Conservation (phyloP, 2,888 invertebrate genomes). For the Drosophila ochracea region DNA sequence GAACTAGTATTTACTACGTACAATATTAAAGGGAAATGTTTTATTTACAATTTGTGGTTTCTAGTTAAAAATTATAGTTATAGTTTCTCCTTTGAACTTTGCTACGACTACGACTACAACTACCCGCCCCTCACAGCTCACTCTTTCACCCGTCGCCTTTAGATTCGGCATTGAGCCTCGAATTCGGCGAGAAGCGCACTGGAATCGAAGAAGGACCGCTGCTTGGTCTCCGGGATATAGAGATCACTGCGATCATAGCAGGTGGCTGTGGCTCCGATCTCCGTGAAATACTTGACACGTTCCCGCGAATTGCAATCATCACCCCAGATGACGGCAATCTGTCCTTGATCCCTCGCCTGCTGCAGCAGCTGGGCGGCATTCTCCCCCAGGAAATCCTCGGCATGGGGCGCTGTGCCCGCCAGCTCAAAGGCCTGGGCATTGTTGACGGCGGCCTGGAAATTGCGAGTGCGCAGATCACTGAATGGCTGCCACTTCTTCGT, state of each 20-base stretch:
- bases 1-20: constrained; percentile 24
- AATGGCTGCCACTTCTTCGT: constrained; percentile 88
- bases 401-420: constrained; percentile 95
- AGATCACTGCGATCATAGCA: constrained; percentile 96
- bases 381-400: constrained; percentile 95
- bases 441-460: constrained; percentile 92
- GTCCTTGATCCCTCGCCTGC: constrained; percentile 90
- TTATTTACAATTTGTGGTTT: constrained; percentile 6
- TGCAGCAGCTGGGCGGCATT: constrained; percentile 87
- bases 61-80: background rate
- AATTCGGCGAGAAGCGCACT: constrained; percentile 70
- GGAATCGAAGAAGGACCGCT: constrained; percentile 78
- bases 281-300: constrained; percentile 93
- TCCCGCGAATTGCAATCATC: constrained; percentile 96
- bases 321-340: constrained; percentile 98
- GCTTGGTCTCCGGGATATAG: constrained; percentile 74
- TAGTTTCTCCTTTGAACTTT: constrained; percentile 10
- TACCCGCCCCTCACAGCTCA: constrained; percentile 34
- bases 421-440: constrained; percentile 93
- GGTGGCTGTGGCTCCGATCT: constrained; percentile 96
- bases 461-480: constrained; percentile 92
- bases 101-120: constrained; percentile 26
- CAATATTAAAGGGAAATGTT: background rate
- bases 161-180: constrained; percentile 72
- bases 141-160: background rate